Evolutionary conservation across 2,888 invertebrate species (phyloP), one percentile per base, ranked within the genome.

Genomic region (Mylabris sibirica): DNA sequence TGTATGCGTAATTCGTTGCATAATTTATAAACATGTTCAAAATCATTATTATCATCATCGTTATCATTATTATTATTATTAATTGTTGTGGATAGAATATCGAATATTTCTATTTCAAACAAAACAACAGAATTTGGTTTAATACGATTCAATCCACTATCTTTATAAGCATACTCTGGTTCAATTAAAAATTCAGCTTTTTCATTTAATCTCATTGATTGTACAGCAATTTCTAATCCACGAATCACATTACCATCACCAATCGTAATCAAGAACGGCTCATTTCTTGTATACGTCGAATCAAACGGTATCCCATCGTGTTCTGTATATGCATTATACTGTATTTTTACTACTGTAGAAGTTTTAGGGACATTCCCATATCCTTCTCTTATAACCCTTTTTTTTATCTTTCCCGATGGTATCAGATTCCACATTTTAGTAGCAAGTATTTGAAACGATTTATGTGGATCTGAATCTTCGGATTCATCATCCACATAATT

Each of bases 121-220:
- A 93, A 84, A 64, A 93, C 90, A 74, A 91, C 89, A 0, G 93
- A 87, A 79, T 90, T 88, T 12, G 90, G 88, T 67, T 94, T 95
- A 63, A 97, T 91, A 70, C 94, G 87, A 0, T 94, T 94, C 14
- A 92, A 89, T 0, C 97, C 97, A 75, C 91, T 76, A 75, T 88
- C 86, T 1, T 93, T 93, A 83, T 90, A 97, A 66, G 93, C 93
- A 68, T 92, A 89, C 70, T 91, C 85, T 61, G 93, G 91, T 4
- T 90, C 87, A 34, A 97, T 87, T 0, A 96, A 83, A 82, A 96
- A 96, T 63, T 92, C 86, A 0, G 97, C 87, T 69, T 90, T 87
- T 85, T 97, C 97, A 59, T 90, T 90, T 14, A 91, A 89, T 75
- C 88, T 85, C 97, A 97, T 97, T 0, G 93, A 89, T 63, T 85